A percentile compares a stretch with the other conserved stretches of the same genome.
phyloP scores from a whole-genome alignment of 2,113 vertebrate species.

The Prionailurus viverrinus region DNA sequence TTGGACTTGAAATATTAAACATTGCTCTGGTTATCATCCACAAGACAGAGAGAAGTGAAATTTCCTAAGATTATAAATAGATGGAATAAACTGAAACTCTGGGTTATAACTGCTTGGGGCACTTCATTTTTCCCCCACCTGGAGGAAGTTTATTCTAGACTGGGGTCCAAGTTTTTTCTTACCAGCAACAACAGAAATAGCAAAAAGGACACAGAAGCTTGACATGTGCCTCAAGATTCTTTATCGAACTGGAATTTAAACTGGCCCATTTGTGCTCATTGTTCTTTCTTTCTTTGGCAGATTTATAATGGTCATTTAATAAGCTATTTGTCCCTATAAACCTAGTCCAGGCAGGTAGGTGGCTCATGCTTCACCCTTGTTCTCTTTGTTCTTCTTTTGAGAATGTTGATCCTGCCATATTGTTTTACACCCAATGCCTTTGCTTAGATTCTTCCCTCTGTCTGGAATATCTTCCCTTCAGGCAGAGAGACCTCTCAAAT shows the following conservation, averaged over 20 bases:
- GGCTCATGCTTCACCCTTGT: neutral
- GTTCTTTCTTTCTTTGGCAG: neutral
- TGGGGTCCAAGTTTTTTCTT: neutral
- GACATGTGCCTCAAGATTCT: neutral
- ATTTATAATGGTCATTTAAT: neutral
- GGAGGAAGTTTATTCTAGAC: constrained; percentile 54
- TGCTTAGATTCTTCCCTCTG: neutral
- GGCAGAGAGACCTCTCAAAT: neutral
- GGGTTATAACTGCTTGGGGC: neutral
- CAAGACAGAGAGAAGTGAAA: constrained; percentile 28
- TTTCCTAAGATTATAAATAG: constrained; percentile 62
- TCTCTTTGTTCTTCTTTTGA: neutral
- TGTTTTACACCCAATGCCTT: neutral
- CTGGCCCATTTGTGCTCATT: neutral
- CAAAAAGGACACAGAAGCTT: neutral
- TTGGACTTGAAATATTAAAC: constrained; percentile 51
- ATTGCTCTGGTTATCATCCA: constrained; percentile 42
- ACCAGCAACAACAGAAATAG: neutral
- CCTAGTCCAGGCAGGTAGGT: neutral
- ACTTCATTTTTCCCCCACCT: constrained; percentile 11
- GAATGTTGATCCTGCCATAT: neutral
- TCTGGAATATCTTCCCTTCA: constrained; percentile 31
- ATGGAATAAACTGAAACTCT: constrained; percentile 3
- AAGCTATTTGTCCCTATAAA: neutral
- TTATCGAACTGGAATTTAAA: constrained; percentile 13